Percentiles rank a stretch among this genome's conserved stretches.
phyloP scores from a whole-genome alignment of 2,113 vertebrate genomes.

The Coracopsis vasa region DNA sequence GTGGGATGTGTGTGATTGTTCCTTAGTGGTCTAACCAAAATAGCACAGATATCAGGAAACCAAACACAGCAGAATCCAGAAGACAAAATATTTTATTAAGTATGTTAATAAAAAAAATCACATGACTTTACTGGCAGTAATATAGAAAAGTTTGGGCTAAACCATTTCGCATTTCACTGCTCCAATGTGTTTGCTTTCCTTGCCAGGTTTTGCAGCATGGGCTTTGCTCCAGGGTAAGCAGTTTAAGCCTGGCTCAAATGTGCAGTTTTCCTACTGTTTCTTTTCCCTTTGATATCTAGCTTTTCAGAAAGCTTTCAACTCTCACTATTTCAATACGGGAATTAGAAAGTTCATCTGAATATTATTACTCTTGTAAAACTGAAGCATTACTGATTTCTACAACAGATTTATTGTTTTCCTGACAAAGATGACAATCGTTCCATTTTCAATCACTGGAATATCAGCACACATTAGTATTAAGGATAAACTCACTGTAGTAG shows the following conservation, averaged over 20 bases:
- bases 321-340: background rate
- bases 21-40: background rate
- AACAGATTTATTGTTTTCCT: background rate
- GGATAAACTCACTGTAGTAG: background rate
- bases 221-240: background rate
- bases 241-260: background rate
- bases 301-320: background rate
- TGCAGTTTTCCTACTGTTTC: background rate
- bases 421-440: background rate
- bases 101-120: background rate
- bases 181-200: background rate
- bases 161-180: background rate
- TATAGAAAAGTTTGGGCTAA: background rate
- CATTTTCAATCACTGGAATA: background rate
- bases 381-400: background rate
- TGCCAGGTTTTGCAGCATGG: background rate
- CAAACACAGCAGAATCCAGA: background rate
- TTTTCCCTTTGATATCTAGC: background rate
- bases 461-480: background rate
- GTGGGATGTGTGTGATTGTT: background rate
- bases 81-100: background rate
- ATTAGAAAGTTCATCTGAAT: background rate
- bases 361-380: background rate
- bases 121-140: background rate
- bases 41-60: background rate